A percentile compares a stretch with the other conserved stretches of the same genome.
phyloP scores from a whole-genome alignment of 1,140 invertebrate species.

The Neodiprion pinetum region DNA sequence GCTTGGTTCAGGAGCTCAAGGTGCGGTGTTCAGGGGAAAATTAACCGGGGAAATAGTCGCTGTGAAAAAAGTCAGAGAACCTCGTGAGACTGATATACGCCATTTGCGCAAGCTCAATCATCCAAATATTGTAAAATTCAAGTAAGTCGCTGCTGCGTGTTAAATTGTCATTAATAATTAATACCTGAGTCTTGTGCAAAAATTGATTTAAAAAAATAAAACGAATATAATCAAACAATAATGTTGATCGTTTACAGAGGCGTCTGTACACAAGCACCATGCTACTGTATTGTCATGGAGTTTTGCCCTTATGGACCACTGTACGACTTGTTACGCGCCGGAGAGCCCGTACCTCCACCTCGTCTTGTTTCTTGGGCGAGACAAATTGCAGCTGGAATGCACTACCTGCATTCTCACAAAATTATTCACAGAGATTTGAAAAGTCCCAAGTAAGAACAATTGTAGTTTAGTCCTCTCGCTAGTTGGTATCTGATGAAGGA shows the following conservation, averaged over 20 bases:
- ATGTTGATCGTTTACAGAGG: slow-evolving; percentile 68
- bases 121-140: slow-evolving; percentile 95
- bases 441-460: slow-evolving; percentile 86
- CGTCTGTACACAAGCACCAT: slow-evolving; percentile 91
- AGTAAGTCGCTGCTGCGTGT: slow-evolving; percentile 63
- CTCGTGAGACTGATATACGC: slow-evolving; percentile 93
- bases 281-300: slow-evolving; percentile 98
- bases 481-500: not conserved
- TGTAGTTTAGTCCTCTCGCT: slow-evolving; percentile 9
- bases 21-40: slow-evolving; percentile 92
- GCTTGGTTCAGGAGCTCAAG: slow-evolving; percentile 95
- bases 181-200: not conserved
- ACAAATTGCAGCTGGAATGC: slow-evolving; percentile 96
- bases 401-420: slow-evolving; percentile 94
- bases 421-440: slow-evolving; percentile 98
- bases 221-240: too few species aligned
- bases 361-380: slow-evolving; percentile 92
- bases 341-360: slow-evolving; percentile 81
- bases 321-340: slow-evolving; percentile 87
- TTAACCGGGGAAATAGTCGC: slow-evolving; percentile 87
- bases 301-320: slow-evolving; percentile 95
- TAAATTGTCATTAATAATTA: not conserved
- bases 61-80: slow-evolving; percentile 94
- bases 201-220: too few species aligned
- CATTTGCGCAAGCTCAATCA: slow-evolving; percentile 95